A percentile compares a stretch with the other conserved stretches of the same genome.
These are phyloP conservation scores for Lepus townsendii DNA, from an alignment of 2,797 vertebrate genomes.

Conservation along the genomic window DNA sequence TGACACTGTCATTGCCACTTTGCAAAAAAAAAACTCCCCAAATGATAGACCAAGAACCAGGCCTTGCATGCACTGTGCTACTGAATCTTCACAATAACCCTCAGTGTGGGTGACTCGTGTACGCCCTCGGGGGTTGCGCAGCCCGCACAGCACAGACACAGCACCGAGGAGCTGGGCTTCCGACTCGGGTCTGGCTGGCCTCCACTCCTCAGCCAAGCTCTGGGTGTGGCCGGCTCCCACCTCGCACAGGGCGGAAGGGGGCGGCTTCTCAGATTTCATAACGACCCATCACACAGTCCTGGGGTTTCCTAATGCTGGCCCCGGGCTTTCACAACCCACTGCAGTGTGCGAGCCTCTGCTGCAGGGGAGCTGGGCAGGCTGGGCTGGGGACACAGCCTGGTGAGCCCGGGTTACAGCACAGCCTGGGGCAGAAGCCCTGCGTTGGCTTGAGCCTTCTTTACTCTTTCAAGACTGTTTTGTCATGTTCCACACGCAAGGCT, in stretches of 20 bases:
- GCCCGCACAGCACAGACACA: background rate
- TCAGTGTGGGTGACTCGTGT: fast-evolving
- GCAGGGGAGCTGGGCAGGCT: background rate
- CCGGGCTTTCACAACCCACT: background rate
- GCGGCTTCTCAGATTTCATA: background rate
- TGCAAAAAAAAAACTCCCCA: background rate
- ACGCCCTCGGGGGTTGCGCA: fast-evolving
- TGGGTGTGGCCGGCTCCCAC: background rate
- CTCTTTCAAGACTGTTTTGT: background rate
- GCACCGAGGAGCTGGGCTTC: fast-evolving
- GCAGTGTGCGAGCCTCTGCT: background rate
- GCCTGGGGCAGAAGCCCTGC: background rate
- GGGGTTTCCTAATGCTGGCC: background rate
- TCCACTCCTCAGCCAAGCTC: background rate
- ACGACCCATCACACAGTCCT: background rate
- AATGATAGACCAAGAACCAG: fast-evolving
- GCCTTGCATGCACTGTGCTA: background rate
- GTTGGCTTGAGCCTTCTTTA: background rate
- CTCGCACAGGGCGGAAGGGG: background rate
- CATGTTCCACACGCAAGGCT: background rate
- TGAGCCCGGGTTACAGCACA: background rate
- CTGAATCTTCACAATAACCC: background rate
- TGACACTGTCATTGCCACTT: background rate
- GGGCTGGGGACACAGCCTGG: too few species aligned
- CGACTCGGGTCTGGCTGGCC: background rate